Evolutionary conservation across 2,888 invertebrate species (phyloP), one percentile per base, ranked within the genome.

Genomic region (Mesoligia furuncula): DNA sequence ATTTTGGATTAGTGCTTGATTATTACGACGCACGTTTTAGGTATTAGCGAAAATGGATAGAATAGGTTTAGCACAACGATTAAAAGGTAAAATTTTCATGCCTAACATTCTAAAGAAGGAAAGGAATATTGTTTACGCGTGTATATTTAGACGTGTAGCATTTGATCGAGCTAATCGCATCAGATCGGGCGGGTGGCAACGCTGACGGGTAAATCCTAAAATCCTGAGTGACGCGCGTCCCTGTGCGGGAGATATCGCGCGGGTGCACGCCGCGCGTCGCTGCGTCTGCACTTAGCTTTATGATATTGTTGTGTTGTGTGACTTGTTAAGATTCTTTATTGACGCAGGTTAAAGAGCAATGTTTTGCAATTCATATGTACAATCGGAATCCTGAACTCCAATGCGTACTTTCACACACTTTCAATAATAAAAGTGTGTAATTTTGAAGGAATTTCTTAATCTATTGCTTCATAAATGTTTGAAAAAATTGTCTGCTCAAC

Each of bases 151-250:
- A 45, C 17, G 45, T 61, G 59, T 72, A 69, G 61, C 67, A 83
- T 83, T 82, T 84, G 84, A 79, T 77, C 31, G 64, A 72, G 57
- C 73, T 88, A 88, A 88, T 87, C 84, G 76, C 62, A 79, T 77
- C 77, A 68, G 79, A 81, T 88, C 72, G 79, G 59, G 45, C 59
- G 73, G 61, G 80, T 27, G 75, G 69, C 73, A 80, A 72, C 80
- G 91, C 82, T 92, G 94, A 93, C 90, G 92, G 85, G 89, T 89
- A 94, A 94, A 95, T 92, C 95, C 93, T 88, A 86, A 93, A 94
- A 95, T 90, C 94, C 93, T 91, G 92, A 93, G 89, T 93, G 94
- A 93, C 92, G 90, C 77, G 75, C 85, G 88, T 85, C 87, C 81
- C 86, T 82, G 85, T 88, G 85, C 85, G 89, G 84, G 80, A 81